Percentiles rank a stretch among this genome's conserved stretches.
phyloP scores from a whole-genome alignment of 1,140 invertebrate genomes.

The Phthorimaea operculella region DNA sequence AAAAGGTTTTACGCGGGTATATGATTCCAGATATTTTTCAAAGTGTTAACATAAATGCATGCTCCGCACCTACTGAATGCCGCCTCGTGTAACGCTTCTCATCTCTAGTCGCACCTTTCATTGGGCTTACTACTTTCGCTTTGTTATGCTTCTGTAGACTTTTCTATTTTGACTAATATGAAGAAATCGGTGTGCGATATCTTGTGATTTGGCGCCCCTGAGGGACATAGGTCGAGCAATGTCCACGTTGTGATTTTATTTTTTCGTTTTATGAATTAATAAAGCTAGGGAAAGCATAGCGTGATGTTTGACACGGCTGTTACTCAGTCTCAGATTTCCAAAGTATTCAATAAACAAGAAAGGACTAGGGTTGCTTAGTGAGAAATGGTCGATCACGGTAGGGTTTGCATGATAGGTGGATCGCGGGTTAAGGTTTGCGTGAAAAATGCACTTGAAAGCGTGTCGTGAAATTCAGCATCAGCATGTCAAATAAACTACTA shows the following conservation, averaged over 20 bases:
- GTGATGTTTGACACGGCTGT: neutral
- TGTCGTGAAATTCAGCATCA: conserved; percentile 2
- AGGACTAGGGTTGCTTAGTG: too few species aligned
- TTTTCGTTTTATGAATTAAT: neutral
- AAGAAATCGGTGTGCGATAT: conserved; percentile 59
- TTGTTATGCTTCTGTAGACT: conserved; percentile 30
- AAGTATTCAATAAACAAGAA: too few species aligned
- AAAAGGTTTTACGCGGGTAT: too few species aligned
- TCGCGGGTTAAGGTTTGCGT: too few species aligned
- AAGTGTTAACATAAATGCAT: conserved; percentile 9
- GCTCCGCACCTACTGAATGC: conserved; percentile 35
- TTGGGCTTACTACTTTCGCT: conserved; percentile 27
- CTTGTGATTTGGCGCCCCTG: conserved; percentile 59
- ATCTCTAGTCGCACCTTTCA: conserved; percentile 43
- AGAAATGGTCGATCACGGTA: too few species aligned
- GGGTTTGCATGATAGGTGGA: too few species aligned
- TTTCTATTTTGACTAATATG: conserved; percentile 30
- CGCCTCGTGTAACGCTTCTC: conserved; percentile 36
- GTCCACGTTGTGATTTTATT: neutral
- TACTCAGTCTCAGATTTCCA: too few species aligned
- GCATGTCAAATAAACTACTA: conserved; percentile 24
- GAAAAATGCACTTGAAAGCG: too few species aligned
- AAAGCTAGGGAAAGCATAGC: neutral
- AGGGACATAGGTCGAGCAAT: conserved; percentile 45
- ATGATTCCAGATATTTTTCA: neutral